Percentiles rank a stretch among this genome's conserved stretches.
Evolutionary conservation across 1,140 invertebrate species (phyloP).

Genomic region (Cryptotermes secundus): DNA sequence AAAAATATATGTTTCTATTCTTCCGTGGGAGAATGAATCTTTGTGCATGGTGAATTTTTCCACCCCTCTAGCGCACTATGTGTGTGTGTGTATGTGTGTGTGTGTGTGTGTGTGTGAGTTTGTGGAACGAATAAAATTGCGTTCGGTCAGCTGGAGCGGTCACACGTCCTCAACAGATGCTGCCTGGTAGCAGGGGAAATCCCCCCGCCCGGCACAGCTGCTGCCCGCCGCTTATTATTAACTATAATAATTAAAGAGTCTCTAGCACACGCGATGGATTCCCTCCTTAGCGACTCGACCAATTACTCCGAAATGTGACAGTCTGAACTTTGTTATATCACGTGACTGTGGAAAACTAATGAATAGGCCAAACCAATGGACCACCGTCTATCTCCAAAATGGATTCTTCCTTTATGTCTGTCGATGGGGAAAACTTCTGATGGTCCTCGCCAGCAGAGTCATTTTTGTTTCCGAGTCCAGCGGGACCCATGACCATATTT

Average conservation of each 20-base stretch:
- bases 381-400: too few species aligned
- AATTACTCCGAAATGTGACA: too few species aligned
- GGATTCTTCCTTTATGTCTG: too few species aligned
- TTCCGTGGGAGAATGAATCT: neutral
- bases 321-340: too few species aligned
- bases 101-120: neutral
- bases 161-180: constrained; percentile 9
- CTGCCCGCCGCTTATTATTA: neutral
- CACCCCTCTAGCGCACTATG: neutral
- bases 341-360: too few species aligned
- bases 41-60: neutral
- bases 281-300: neutral
- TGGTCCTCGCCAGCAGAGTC: too few species aligned
- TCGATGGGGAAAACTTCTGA: too few species aligned
- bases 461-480: too few species aligned
- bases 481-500: too few species aligned
- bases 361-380: too few species aligned
- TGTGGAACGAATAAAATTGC: constrained; percentile 12
- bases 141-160: constrained; percentile 2
- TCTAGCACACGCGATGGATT: neutral
- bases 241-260: constrained; percentile 1
- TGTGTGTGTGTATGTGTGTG: neutral
- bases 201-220: neutral
- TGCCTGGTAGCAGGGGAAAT: neutral
- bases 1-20: neutral